These are phyloP conservation scores for Cheracebus regulus DNA, from an alignment of 2,797 vertebrate species.

Conservation along the genomic window DNA sequence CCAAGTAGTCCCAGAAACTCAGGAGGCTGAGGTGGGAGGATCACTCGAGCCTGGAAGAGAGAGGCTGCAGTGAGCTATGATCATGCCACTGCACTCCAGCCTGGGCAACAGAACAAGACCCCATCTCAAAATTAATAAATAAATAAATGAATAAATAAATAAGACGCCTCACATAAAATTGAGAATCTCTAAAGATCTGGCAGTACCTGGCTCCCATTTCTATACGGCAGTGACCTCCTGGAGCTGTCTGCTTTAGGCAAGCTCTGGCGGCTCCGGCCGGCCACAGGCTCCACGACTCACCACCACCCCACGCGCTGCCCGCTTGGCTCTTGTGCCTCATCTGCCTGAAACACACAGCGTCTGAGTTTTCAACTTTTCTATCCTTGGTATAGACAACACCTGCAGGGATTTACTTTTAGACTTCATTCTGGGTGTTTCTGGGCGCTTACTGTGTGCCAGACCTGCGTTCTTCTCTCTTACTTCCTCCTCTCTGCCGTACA, in stretches of 20 bases:
- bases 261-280: background rate
- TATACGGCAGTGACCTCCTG: background rate
- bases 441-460: background rate
- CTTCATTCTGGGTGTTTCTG: background rate
- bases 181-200: background rate
- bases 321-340: background rate
- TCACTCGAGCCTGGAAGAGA: background rate
- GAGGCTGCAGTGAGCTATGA: background rate
- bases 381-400: background rate
- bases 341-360: background rate
- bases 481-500: background rate
- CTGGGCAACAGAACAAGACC: background rate
- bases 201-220: background rate
- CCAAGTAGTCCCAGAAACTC: background rate
- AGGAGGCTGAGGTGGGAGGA: background rate
- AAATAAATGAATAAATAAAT: background rate
- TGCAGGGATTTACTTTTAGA: background rate
- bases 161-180: background rate
- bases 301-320: accelerated
- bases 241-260: background rate
- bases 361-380: background rate
- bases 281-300: background rate
- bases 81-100: background rate
- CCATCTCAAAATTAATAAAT: background rate
- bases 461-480: background rate